Evolutionary conservation across 2,888 invertebrate species (phyloP), one percentile per base, ranked within the genome.

Genomic region (Lydus trimaculatus): DNA sequence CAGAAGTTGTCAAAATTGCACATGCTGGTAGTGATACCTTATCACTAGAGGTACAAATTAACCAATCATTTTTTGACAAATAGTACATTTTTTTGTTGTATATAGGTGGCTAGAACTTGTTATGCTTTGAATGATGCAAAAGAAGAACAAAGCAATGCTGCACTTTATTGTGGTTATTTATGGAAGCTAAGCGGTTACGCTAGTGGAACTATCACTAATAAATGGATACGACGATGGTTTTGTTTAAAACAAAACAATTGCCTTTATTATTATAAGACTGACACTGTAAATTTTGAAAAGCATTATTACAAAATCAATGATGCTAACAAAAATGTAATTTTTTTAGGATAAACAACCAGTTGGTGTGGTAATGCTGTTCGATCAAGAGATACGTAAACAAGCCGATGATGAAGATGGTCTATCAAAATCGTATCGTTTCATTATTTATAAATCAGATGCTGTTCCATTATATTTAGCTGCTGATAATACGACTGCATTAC

Each of bases 181-280:
- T 94, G 94, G 94, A 88, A 93, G 65, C 89, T 92, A 71, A 90
- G 91, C 11, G 88, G 88, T 0, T 88, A 87, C 72, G 87, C 88
- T 31, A 88, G 88, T 73, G 87, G 89, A 5, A 82, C 85, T 4
- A 86, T 86, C 6, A 81, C 84, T 31, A 86, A 86, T 84, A 90
- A 92, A 71, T 98, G 97, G 97, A 92, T 95, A 63, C 88, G 94
- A 66, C 88, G 98, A 74, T 98, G 95, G 95, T 97, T 97, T 85
- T 92, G 94, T 73, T 87, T 98, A 65, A 93, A 96, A 79, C 91
- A 93, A 64, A 97, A 98, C 86, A 95, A 96, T 87, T 97, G 96
- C 86, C 89, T 98, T 72, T 98, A 97, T 85, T 97, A 94, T 86
- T 98, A 97, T 87, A 97, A 97, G 88, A 94, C 93, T 79, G 95